Base-by-base conservation (phyloP, 2,888 invertebrate genomes). In the Lagria hirta region DNA sequence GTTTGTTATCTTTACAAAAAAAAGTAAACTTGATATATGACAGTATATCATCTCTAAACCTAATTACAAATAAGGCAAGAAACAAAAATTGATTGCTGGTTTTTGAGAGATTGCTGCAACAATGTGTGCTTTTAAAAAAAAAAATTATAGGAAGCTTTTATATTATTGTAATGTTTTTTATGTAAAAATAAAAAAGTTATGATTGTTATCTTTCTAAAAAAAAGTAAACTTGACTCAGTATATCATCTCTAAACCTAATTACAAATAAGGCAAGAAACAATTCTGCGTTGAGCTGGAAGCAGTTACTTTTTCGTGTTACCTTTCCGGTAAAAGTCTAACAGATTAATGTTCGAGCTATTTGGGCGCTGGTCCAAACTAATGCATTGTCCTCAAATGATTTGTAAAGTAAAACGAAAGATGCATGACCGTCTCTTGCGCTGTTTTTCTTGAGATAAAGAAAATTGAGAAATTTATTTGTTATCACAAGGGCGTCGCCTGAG, bases 271-370 rank as follows among this genome's bases (percentile, higher is more conserved):
- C 26, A 7, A 6, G 33, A 33, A 33, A 22, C 35, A 18, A 26
- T 34, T 28, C 35, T 34, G 27, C 22, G 42, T 23, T 26, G 34
- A 28, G 10, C 11, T 26, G 35, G 29, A 27, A 35, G 35, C 34
- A 43, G 35, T 43, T 43, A 43, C 34, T 43, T 43, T 43, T 43
- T 43, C 42, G 35, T 33, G 41, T 33, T 41, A 41, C 41, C 41
- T 41, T 41, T 18, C 41, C 27, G 36, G 44, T 26, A 30, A 38
- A 44, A 38, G 28, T 21, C 38, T 20, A 20, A 41, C 35, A 34
- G 45, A 34, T 29, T 35, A 41, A 40, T 27, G 40, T 38, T 40
- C 13, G 10, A 44, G 34, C 37, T 34, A 34, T 44, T 44, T 38
- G 37, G 44, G 33, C 38, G 21, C 44, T 21, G 24, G 18, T 41